phyloP scores from a whole-genome alignment of 2,113 vertebrate species.

The Vulpes lagopus region DNA sequence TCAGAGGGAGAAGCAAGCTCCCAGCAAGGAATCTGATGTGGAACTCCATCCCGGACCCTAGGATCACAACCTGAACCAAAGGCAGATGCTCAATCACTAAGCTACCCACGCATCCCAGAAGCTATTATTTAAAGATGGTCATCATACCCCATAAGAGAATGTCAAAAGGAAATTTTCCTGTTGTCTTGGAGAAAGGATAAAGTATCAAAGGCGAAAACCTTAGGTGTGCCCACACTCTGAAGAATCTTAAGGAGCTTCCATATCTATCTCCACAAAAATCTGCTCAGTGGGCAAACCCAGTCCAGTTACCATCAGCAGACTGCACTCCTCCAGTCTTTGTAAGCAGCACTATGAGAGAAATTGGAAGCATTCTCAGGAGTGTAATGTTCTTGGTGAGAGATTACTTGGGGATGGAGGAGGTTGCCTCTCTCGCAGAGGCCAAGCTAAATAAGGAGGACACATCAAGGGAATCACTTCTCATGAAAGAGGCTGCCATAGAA shows the following conservation, averaged over 20 bases:
- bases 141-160: not conserved
- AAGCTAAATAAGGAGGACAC: not conserved
- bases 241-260: not conserved
- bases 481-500: not conserved
- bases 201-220: not conserved
- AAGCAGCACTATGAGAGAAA: not conserved
- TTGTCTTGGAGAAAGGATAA: not conserved
- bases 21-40: no score
- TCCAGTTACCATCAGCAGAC: not conserved
- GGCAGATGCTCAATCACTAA: no score
- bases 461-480: not conserved
- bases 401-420: not conserved
- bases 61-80: no score
- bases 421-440: not conserved
- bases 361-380: not conserved
- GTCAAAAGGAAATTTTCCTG: not conserved
- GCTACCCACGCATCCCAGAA: no score
- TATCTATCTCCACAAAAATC: not conserved
- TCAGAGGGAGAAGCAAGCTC: no score
- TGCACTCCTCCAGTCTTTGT: no score
- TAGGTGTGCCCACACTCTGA: not conserved
- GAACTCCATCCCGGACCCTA: no score
- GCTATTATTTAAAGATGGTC: not conserved
- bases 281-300: not conserved
- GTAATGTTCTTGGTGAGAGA: not conserved